Conservation (phyloP, 2,113 vertebrate genomes). For the Amia ocellicauda region DNA sequence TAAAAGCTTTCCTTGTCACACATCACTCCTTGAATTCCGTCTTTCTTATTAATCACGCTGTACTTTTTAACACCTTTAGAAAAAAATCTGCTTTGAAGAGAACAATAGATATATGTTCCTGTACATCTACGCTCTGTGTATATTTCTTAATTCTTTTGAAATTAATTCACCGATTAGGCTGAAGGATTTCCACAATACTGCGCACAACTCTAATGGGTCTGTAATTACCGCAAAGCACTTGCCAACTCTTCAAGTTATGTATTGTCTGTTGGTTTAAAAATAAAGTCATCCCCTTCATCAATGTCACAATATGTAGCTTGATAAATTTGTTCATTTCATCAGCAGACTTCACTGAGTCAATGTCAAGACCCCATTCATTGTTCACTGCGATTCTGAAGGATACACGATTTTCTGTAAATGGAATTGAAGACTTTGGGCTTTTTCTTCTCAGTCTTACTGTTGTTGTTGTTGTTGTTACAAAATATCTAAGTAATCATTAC, state of each 20-base stretch:
- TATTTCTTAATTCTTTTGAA: constrained; percentile 13
- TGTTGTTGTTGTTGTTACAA: no score
- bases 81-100: no score
- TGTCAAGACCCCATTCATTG: constrained; percentile 7
- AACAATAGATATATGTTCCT: no score
- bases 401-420: constrained; percentile 1
- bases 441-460: no score
- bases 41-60: no score
- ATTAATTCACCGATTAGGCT: constrained; percentile 23
- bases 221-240: constrained; percentile 10
- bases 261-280: constrained; percentile 19
- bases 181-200: constrained; percentile 26
- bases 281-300: constrained; percentile 22
- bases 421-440: neutral
- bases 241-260: constrained; percentile 24
- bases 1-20: no score
- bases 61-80: no score
- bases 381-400: constrained; percentile 5
- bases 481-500: no score
- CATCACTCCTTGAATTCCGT: no score
- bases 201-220: no score
- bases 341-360: constrained; percentile 14
- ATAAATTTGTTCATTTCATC: constrained; percentile 26
- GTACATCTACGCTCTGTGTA: no score
- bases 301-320: constrained; percentile 17